phyloP scores from a whole-genome alignment of 2,888 invertebrate genomes.

The Tridacna crocea region DNA sequence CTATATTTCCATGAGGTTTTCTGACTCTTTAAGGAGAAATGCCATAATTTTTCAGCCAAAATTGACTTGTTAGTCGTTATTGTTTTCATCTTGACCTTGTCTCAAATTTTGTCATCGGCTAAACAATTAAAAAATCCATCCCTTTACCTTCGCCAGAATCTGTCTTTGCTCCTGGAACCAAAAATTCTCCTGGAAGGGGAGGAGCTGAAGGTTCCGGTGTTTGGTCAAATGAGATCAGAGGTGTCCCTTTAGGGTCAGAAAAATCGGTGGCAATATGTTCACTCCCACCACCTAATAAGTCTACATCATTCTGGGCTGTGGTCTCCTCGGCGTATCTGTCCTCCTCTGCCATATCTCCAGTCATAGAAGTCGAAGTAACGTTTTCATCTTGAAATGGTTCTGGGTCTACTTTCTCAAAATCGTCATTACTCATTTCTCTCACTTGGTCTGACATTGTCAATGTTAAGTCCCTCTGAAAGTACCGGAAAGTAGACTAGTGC shows the following conservation, averaged over 20 bases:
- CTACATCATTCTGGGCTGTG: slow-evolving; percentile 16
- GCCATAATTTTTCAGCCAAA: too few relatives aligned
- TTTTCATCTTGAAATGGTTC: slow-evolving; percentile 71
- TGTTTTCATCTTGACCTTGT: too few relatives aligned
- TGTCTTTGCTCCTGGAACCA: slow-evolving; percentile 11
- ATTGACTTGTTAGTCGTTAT: too few relatives aligned
- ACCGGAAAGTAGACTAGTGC: background rate
- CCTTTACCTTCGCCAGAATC: slow-evolving; percentile 5
- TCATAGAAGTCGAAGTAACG: slow-evolving; percentile 72
- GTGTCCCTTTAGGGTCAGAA: background rate
- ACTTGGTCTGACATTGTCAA: slow-evolving; percentile 52
- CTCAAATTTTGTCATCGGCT: too few relatives aligned
- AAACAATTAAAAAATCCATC: background rate
- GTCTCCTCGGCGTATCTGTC: slow-evolving; percentile 66
- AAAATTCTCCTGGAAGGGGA: background rate
- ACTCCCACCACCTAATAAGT: slow-evolving; percentile 9
- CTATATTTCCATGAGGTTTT: too few relatives aligned
- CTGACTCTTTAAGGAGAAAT: too few relatives aligned
- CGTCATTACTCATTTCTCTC: slow-evolving; percentile 43
- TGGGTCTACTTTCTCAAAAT: slow-evolving; percentile 68
- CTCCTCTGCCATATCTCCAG: slow-evolving; percentile 73
- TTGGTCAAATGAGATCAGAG: slow-evolving; percentile 22
- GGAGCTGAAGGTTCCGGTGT: slow-evolving; percentile 22
- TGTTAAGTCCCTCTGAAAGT: background rate
- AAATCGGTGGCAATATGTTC: background rate